A percentile compares a stretch with the other conserved stretches of the same genome.
Conservation (phyloP, 2,888 invertebrate genomes). For the Globia sparganii region DNA sequence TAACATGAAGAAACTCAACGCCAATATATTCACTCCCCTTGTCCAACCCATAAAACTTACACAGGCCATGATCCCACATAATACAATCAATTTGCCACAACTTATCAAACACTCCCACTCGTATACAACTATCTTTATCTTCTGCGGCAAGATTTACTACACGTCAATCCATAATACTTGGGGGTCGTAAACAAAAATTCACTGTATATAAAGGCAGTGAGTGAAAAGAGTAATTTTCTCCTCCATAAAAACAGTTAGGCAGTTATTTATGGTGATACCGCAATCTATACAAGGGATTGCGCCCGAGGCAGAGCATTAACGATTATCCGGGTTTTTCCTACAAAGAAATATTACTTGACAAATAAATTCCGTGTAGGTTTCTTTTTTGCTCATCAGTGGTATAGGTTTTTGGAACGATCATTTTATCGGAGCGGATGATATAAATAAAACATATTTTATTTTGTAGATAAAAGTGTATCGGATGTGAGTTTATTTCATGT, state of each 20-base stretch:
- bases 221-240: constrained; percentile 86
- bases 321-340: constrained; percentile 85
- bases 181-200: constrained; percentile 81
- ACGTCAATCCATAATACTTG: constrained; percentile 68
- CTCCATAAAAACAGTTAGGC: constrained; percentile 89
- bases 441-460: constrained; percentile 30
- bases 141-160: constrained; percentile 59
- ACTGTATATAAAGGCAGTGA: constrained; percentile 85
- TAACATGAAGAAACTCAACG: not conserved
- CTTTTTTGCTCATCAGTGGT: constrained; percentile 78
- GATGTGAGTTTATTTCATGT: constrained; percentile 6
- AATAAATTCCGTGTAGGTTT: constrained; percentile 83
- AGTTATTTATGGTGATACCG: constrained; percentile 89
- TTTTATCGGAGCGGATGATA: constrained; percentile 50
- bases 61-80: constrained; percentile 49
- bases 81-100: constrained; percentile 59
- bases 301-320: constrained; percentile 87
- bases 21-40: constrained; percentile 42
- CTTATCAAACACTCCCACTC: constrained; percentile 64
- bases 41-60: constrained; percentile 46
- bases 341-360: constrained; percentile 88
- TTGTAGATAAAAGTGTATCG: constrained; percentile 22
- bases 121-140: constrained; percentile 65
- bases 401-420: constrained; percentile 60
- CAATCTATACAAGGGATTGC: constrained; percentile 89